These are phyloP conservation scores for Porites australiensis DNA, from an alignment of 64 coral and sea anemone species.

Conservation along the genomic window DNA sequence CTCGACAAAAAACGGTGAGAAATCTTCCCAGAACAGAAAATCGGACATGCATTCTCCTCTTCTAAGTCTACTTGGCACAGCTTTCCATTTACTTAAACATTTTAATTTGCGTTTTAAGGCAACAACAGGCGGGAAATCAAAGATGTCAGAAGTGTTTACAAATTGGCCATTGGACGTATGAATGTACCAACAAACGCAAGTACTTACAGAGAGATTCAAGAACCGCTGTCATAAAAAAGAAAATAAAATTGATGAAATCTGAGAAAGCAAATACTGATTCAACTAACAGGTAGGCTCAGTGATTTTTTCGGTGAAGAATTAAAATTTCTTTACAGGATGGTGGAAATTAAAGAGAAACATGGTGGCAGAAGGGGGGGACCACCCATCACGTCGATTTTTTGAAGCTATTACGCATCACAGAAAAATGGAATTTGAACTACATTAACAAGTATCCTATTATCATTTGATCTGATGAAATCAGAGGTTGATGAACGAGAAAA, in stretches of 20 bases:
- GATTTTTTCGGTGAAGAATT: neutral
- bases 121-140: slow-evolving; percentile 90
- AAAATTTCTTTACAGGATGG: no score
- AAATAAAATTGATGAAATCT: slow-evolving; percentile 75
- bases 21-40: neutral
- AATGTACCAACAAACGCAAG: slow-evolving; percentile 96
- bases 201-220: slow-evolving; percentile 95
- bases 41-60: neutral
- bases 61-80: neutral
- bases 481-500: no score
- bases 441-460: no score
- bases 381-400: no score
- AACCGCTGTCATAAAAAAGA: slow-evolving; percentile 91
- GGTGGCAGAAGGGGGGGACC: no score
- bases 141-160: slow-evolving; percentile 97
- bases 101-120: slow-evolving; percentile 50
- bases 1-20: slow-evolving; percentile 65
- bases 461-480: no score
- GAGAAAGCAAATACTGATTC: slow-evolving; percentile 34
- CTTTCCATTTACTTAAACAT: neutral
- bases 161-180: slow-evolving; percentile 97
- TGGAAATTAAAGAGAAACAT: no score
- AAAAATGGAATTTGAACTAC: no score
- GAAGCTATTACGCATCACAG: no score
- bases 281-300: slow-evolving; percentile 42